Evolutionary conservation across 1,140 invertebrate species (phyloP).

Genomic region (Pseudomyrmex pallidus): DNA sequence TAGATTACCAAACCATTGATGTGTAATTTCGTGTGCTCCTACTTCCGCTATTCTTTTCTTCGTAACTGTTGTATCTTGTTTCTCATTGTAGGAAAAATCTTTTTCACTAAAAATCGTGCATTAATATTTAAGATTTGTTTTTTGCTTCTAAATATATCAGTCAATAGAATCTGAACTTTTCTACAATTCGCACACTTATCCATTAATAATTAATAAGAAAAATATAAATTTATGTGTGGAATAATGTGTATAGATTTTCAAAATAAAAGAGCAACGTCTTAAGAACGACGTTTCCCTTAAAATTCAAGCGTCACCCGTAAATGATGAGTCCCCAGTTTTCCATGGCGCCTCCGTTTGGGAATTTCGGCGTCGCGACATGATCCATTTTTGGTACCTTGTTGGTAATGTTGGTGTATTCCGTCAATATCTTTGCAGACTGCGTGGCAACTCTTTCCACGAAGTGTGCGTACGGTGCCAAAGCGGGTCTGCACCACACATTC

Average conservation of each 20-base stretch:
- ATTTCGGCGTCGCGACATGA: constrained; percentile 91
- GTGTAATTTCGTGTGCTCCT: constrained; percentile 87
- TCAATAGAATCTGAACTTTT: too few species aligned
- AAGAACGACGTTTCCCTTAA: not conserved
- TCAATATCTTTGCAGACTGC: constrained; percentile 76
- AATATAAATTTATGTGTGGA: not conserved
- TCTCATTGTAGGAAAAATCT: constrained; percentile 85
- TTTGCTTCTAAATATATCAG: not conserved
- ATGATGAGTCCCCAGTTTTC: constrained; percentile 92
- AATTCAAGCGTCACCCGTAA: constrained; percentile 84
- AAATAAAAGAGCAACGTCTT: too few species aligned
- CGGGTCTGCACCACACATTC: constrained; percentile 84
- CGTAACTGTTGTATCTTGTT: constrained; percentile 81
- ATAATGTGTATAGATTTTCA: not conserved
- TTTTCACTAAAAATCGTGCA: constrained; percentile 85
- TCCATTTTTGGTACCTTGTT: constrained; percentile 84
- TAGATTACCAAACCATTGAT: constrained; percentile 91
- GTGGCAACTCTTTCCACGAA: constrained; percentile 79
- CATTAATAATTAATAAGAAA: not conserved
- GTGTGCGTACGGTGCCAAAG: constrained; percentile 85
- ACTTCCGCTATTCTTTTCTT: constrained; percentile 82
- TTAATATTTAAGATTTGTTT: not conserved
- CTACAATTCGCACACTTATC: too few species aligned
- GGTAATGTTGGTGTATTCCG: constrained; percentile 71
- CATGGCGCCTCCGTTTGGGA: constrained; percentile 92